A percentile compares a stretch with the other conserved stretches of the same genome.
phyloP scores from a whole-genome alignment of 2,888 invertebrate genomes.

The Melikaiella ostensackeni region DNA sequence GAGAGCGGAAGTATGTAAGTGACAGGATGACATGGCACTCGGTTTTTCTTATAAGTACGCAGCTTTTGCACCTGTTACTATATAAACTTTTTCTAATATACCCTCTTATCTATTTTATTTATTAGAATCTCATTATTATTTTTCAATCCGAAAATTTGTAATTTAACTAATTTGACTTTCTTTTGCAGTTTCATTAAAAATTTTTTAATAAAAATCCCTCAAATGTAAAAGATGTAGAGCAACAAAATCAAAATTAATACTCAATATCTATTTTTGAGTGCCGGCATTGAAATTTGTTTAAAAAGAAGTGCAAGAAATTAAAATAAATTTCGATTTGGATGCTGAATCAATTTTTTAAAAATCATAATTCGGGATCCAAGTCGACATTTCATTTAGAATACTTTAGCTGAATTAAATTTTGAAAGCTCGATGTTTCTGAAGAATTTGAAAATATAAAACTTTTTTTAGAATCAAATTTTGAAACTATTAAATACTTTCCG shows the following conservation, averaged over 20 bases:
- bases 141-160: not conserved
- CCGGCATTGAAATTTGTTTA: too few relatives aligned
- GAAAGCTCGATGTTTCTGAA: too few relatives aligned
- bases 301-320: too few relatives aligned
- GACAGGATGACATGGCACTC: conserved; percentile 54
- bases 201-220: not conserved
- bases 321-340: too few relatives aligned
- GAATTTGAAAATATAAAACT: too few relatives aligned
- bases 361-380: too few relatives aligned
- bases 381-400: too few relatives aligned
- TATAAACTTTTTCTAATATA: not conserved
- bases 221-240: not conserved
- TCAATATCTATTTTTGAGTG: too few relatives aligned
- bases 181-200: not conserved
- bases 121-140: not conserved
- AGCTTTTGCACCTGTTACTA: conserved; percentile 54
- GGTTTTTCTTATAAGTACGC: conserved; percentile 52
- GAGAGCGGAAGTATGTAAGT: conserved; percentile 60
- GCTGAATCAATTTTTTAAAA: too few relatives aligned
- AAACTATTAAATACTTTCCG: too few relatives aligned
- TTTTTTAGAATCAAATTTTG: too few relatives aligned
- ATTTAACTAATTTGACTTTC: not conserved
- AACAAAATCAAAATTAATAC: not conserved
- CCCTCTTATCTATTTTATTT: conserved; percentile 2
- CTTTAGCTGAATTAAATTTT: too few relatives aligned